phyloP scores from a whole-genome alignment of 2,888 invertebrate species.

The Pycnomerus fuliginosus region DNA sequence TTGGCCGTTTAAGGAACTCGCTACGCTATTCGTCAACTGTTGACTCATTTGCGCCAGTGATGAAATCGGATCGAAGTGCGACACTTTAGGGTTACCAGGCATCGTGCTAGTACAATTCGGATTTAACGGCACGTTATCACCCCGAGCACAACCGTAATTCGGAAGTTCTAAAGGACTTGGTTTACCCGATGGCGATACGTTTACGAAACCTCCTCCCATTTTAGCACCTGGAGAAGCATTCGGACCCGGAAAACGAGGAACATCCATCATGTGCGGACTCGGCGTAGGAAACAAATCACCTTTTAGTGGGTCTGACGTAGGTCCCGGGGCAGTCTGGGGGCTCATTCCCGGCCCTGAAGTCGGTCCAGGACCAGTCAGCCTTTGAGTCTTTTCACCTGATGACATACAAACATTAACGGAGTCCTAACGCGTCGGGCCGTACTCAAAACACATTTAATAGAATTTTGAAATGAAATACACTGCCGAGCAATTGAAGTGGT shows the following conservation, averaged over 20 bases:
- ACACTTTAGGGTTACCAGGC: slow-evolving; percentile 61
- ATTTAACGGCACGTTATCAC: slow-evolving; percentile 66
- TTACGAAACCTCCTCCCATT: slow-evolving; percentile 51
- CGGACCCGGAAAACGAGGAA: slow-evolving; percentile 56
- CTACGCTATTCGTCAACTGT: slow-evolving; percentile 77
- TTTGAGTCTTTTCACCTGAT: slow-evolving; percentile 47
- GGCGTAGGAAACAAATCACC: slow-evolving; percentile 50
- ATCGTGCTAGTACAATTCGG: slow-evolving; percentile 62
- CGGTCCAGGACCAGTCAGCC: slow-evolving; percentile 44
- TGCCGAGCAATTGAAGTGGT: too few relatives aligned
- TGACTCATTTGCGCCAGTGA: slow-evolving; percentile 95
- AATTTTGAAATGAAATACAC: too few relatives aligned
- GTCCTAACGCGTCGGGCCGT: too few relatives aligned
- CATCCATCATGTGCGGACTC: slow-evolving; percentile 52
- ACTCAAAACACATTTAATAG: too few relatives aligned
- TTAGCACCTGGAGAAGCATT: slow-evolving; percentile 51
- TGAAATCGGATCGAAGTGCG: slow-evolving; percentile 89
- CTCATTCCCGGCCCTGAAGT: slow-evolving; percentile 47
- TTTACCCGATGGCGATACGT: slow-evolving; percentile 51
- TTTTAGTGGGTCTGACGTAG: slow-evolving; percentile 48
- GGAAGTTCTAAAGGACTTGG: slow-evolving; percentile 48
- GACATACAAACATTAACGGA: too few relatives aligned
- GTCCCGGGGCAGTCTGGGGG: slow-evolving; percentile 50
- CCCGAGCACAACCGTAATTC: slow-evolving; percentile 53
- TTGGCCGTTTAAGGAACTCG: slow-evolving; percentile 61